These are phyloP conservation scores for Physella acuta DNA, from an alignment of 1,140 invertebrate species.

Conservation along the genomic window DNA sequence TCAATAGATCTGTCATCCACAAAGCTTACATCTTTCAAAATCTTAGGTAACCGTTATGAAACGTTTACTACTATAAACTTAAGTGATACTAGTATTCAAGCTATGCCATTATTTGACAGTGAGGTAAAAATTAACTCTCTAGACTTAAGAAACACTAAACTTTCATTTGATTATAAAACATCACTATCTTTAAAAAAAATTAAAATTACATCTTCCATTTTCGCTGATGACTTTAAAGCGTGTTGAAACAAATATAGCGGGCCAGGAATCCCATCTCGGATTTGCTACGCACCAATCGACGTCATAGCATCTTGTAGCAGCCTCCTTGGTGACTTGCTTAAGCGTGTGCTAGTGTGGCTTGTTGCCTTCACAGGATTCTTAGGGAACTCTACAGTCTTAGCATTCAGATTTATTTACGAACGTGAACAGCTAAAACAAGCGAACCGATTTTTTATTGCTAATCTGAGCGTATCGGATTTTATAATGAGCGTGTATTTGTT, in stretches of 20 bases:
- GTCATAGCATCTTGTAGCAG: constrained; percentile 40
- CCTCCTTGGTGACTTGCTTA: constrained; percentile 24
- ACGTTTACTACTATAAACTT: too few relatives aligned
- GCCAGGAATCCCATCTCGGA: constrained; percentile 21
- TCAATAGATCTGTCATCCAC: too few relatives aligned
- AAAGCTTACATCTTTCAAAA: too few relatives aligned
- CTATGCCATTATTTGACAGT: too few relatives aligned
- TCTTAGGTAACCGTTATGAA: too few relatives aligned
- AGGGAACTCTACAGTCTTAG: constrained; percentile 36
- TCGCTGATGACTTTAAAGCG: constrained; percentile 32
- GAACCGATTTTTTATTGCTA: constrained; percentile 37
- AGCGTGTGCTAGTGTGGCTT: constrained; percentile 32
- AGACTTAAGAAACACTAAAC: too few relatives aligned
- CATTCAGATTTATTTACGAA: constrained; percentile 25
- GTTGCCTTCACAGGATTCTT: constrained; percentile 28
- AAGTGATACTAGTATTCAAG: too few relatives aligned
- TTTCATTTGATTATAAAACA: too few relatives aligned
- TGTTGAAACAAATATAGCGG: constrained; percentile 36
- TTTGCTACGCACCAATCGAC: constrained; percentile 31
- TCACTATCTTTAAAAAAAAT: too few relatives aligned
- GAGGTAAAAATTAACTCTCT: too few relatives aligned
- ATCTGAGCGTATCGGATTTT: constrained; percentile 45
- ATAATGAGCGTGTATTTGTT: constrained; percentile 50
- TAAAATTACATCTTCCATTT: constrained; percentile 3
- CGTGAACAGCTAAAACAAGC: background rate